Base-by-base conservation (phyloP, 2,113 vertebrate species). In the Dryoscopus gambensis region DNA sequence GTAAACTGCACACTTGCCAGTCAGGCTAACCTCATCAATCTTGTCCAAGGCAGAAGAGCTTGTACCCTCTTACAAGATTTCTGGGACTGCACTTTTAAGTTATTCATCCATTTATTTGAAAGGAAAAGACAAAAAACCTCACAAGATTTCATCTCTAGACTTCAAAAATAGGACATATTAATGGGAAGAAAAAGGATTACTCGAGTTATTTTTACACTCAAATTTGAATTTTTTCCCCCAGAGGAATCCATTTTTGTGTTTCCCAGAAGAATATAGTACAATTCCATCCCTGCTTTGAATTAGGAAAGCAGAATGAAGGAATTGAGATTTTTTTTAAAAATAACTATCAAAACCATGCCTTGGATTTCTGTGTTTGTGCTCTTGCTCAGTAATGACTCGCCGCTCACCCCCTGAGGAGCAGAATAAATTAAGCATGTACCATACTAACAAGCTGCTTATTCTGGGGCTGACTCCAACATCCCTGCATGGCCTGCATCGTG, bases 11-110 rank as follows among this genome's bases (percentile, higher is more conserved):
- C 59, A 24, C 91, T 95, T 96, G 97, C 93, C 97, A 85, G 86
- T 85, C 94, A 98, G 97, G 90, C 95, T 88, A 85, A 94, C 81
- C 94, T 96, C 76, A 87, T 96, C 84, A 94, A 95, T 97, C 96
- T 96, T 86, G 90, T 93, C 78, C 84, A 57, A 80, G 78, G 70
- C 84, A 96, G 89, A 90, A 20, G 89, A 92, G 57, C 90, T 97
- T 76, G 69, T 47, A 84, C 53, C 46, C 87, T 79, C 77, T 83
- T 46, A 60, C 52, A 81, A 71, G 95, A 87, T 96, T 95, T 96
- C 79, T 94, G 68, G 57, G 92, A 53, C 70, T 96, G 63, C 64
- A 80, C 39, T 95, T 95, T 46, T 23, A 78, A 95, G 88, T 81
- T 76, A 90, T 96, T 76, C 64, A 89, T 55, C 47, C 94, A 70